Percentiles rank a stretch among this genome's conserved stretches.
Conservation (phyloP, 2,888 invertebrate species). For the Perizoma flavofasciatum region DNA sequence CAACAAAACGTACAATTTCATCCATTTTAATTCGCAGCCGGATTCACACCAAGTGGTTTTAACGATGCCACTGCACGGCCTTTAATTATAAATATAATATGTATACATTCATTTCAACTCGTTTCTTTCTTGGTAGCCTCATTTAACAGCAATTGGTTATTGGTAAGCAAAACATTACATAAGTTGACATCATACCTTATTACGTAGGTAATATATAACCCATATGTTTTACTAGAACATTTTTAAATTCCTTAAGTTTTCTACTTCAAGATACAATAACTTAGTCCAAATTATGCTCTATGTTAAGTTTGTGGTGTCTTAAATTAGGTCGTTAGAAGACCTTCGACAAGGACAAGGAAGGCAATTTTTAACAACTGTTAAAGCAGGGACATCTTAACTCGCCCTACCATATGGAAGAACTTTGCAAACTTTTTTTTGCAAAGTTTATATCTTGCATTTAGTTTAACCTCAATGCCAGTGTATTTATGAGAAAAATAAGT, state of each 20-base stretch:
- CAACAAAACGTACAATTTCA: not conserved
- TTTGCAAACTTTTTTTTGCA: too few species aligned
- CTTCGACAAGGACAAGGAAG: too few species aligned
- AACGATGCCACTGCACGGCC: conserved; percentile 16
- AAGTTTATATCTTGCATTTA: conserved; percentile 6
- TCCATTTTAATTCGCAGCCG: conserved; percentile 15
- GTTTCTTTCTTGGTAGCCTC: conserved; percentile 28
- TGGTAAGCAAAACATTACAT: conserved; percentile 12
- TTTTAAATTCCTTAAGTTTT: too few species aligned
- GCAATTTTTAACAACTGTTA: too few species aligned
- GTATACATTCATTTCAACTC: conserved; percentile 22
- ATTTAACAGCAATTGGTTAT: conserved; percentile 21
- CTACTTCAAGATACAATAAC: too few species aligned
- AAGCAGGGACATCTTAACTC: too few species aligned
- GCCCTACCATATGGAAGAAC: too few species aligned
- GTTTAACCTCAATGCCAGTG: conserved; percentile 55
- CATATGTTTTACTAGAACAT: too few species aligned
- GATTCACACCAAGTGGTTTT: conserved; percentile 34
- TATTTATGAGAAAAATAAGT: conserved; percentile 47
- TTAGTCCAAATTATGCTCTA: too few species aligned
- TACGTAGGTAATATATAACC: not conserved
- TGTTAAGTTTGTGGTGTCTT: too few species aligned
- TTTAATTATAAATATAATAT: conserved; percentile 18
- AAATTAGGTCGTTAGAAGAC: too few species aligned
- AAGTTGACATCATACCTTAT: conserved; percentile 1